Percentiles rank a stretch among this genome's conserved stretches.
These are phyloP conservation scores for Pseudomyrmex sp. DNA, from an alignment of 1,140 invertebrate genomes.

Conservation along the genomic window DNA sequence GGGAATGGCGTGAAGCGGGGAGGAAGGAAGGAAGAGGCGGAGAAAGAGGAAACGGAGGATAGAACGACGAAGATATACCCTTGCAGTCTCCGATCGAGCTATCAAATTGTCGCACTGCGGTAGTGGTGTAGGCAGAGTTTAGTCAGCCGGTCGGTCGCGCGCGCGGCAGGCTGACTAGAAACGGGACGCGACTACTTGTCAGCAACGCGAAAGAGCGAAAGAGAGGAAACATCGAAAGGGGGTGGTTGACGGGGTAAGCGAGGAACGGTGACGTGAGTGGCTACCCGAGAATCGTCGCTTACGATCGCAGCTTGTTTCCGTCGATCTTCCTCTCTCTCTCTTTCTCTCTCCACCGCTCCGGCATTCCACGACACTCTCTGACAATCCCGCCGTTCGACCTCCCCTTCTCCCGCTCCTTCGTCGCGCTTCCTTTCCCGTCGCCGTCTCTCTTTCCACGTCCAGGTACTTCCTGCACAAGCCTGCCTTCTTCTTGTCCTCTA, in stretches of 20 bases:
- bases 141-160: constrained; percentile 55
- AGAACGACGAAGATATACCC: constrained; percentile 58
- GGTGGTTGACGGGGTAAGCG: constrained; percentile 32
- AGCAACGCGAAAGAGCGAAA: constrained; percentile 66
- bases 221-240: constrained; percentile 60
- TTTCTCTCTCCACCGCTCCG: constrained; percentile 30
- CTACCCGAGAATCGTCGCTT: constrained; percentile 69
- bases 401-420: background rate
- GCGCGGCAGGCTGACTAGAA: constrained; percentile 39
- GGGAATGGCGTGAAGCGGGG: background rate
- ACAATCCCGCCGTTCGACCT: constrained; percentile 45
- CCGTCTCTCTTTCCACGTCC: constrained; percentile 35
- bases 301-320: constrained; percentile 69
- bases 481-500: constrained; percentile 37
- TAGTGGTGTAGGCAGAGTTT: constrained; percentile 75
- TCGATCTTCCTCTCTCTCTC: constrained; percentile 25
- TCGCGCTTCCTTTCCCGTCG: constrained; percentile 6
- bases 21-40: background rate
- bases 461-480: constrained; percentile 21
- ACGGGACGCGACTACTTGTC: constrained; percentile 65
- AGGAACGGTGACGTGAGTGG: constrained; percentile 51
- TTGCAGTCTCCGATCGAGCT: constrained; percentile 72
- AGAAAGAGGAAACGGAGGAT: background rate
- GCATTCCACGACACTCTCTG: constrained; percentile 50
- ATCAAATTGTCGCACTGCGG: constrained; percentile 81